These are phyloP conservation scores for Paragorgia papillata DNA, from an alignment of 92 coral and sea anemone genomes.

Conservation along the genomic window DNA sequence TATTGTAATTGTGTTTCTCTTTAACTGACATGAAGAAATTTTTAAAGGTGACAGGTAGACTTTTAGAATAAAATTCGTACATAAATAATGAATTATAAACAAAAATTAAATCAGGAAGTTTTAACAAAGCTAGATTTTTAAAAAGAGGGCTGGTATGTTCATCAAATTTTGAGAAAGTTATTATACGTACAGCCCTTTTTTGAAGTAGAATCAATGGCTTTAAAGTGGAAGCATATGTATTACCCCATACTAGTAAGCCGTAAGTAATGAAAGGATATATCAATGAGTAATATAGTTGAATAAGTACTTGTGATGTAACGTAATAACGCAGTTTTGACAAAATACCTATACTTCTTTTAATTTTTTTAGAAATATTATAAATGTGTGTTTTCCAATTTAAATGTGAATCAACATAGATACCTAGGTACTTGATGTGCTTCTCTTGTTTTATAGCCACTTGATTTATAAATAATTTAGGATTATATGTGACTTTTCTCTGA, in stretches of 20 bases:
- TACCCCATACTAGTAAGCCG: conserved; percentile 47
- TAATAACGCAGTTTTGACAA: conserved; percentile 36
- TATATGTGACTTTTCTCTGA: conserved; percentile 41
- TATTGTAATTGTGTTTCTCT: too few species aligned
- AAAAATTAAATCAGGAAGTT: too few species aligned
- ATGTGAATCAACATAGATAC: conserved; percentile 33
- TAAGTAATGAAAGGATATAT: conserved; percentile 54
- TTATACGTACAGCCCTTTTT: too few species aligned
- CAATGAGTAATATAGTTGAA: conserved; percentile 47
- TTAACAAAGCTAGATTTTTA: too few species aligned
- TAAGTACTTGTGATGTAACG: conserved; percentile 15
- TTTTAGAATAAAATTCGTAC: too few species aligned
- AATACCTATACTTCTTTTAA: conserved; percentile 49
- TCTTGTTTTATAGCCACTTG: conserved; percentile 25
- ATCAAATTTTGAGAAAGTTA: too few species aligned
- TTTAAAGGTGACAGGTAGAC: too few species aligned
- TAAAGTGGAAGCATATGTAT: conserved; percentile 44
- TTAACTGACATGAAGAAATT: too few species aligned
- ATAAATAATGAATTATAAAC: too few species aligned
- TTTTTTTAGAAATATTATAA: conserved; percentile 36
- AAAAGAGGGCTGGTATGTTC: too few species aligned
- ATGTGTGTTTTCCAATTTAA: conserved; percentile 47
- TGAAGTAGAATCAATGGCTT: conserved; percentile 34
- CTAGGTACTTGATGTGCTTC: conserved; percentile 45
- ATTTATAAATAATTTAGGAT: conserved; percentile 17